phyloP scores from a whole-genome alignment of 2,888 invertebrate species.

The Xylota sylvarum region DNA sequence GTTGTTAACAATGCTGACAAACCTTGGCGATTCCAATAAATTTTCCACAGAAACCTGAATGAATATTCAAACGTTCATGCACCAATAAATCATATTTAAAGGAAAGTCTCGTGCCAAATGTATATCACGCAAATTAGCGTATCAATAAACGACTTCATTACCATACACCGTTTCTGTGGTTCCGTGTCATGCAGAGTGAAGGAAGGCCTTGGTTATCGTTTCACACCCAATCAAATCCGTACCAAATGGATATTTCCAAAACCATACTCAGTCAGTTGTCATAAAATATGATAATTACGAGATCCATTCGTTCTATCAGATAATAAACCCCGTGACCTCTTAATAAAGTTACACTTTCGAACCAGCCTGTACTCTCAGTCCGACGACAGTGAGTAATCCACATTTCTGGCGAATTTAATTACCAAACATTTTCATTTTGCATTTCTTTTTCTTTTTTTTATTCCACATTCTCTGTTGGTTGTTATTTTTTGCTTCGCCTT shows the following conservation, averaged over 20 bases:
- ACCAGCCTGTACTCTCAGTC: conserved; percentile 1
- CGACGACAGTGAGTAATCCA: conserved; percentile 42
- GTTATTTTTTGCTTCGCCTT: background rate
- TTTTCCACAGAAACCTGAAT: background rate
- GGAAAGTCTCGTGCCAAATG: conserved; percentile 3
- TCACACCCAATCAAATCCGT: background rate
- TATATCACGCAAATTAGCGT: conserved; percentile 6
- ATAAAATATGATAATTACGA: conserved; percentile 15
- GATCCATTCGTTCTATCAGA: conserved; percentile 27
- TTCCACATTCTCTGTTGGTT: background rate
- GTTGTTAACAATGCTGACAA: too few relatives aligned
- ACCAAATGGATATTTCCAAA: background rate
- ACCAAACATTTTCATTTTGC: conserved; percentile 36
- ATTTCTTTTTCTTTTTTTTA: background rate
- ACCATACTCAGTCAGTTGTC: background rate
- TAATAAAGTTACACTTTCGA: conserved; percentile 62
- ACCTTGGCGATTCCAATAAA: background rate
- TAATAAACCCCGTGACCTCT: conserved; percentile 52
- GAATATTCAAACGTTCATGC: conserved; percentile 9
- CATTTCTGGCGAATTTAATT: conserved; percentile 44
- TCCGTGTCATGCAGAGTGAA: background rate
- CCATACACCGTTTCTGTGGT: background rate
- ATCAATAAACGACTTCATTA: conserved; percentile 1
- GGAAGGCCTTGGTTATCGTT: background rate
- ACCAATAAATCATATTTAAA: background rate